Percentiles rank a stretch among this genome's conserved stretches.
Conservation (phyloP, 2,797 vertebrate genomes). For the Sciurus carolinensis region DNA sequence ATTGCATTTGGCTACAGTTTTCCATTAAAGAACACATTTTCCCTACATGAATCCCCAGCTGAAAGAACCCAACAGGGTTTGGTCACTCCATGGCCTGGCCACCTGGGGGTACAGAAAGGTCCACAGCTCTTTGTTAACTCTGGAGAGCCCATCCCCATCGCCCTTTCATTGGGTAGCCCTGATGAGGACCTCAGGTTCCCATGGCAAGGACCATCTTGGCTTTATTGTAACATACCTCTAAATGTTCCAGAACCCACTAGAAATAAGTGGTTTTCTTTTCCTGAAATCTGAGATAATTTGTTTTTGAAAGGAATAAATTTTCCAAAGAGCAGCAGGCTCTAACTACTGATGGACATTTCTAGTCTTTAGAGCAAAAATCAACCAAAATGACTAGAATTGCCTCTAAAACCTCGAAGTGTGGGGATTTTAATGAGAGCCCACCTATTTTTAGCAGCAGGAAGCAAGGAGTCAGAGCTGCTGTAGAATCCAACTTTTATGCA, state of each 20-base stretch:
- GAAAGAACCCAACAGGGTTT: background rate
- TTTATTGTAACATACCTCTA: slow-evolving; percentile 65
- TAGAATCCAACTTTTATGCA: slow-evolving; percentile 65
- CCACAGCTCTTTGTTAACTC: background rate
- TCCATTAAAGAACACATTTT: background rate
- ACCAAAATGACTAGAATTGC: background rate
- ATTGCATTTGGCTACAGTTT: background rate
- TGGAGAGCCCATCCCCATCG: no score
- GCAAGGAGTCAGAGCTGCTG: background rate
- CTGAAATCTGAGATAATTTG: slow-evolving; percentile 75
- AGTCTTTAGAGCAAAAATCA: background rate
- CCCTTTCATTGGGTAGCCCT: background rate
- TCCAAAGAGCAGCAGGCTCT: slow-evolving; percentile 69
- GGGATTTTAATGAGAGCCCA: slow-evolving; percentile 37
- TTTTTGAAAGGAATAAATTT: slow-evolving; percentile 66
- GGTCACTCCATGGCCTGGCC: background rate
- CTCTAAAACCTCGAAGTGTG: background rate
- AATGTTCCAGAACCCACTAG: slow-evolving; percentile 72
- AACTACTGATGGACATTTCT: slow-evolving; percentile 71
- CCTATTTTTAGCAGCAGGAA: slow-evolving; percentile 73
- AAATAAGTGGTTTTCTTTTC: slow-evolving; percentile 69
- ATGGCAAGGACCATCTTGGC: background rate
- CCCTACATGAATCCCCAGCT: background rate
- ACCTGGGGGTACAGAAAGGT: background rate
- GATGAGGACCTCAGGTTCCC: background rate